Evolutionary conservation across 2,888 invertebrate species (phyloP).

Genomic region (Neoitamus cyanurus): DNA sequence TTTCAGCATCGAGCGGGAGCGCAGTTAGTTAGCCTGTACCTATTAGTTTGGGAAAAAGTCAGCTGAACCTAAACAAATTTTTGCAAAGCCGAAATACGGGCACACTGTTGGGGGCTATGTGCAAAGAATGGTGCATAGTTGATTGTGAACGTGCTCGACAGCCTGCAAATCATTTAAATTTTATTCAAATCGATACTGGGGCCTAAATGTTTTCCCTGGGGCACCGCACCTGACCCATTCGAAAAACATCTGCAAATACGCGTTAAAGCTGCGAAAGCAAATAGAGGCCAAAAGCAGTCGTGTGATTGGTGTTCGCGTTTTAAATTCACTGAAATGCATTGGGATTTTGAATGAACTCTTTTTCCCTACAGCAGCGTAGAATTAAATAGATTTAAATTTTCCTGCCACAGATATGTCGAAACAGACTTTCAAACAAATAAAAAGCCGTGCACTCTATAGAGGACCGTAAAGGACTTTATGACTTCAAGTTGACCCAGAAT

Average conservation of each 20-base stretch:
- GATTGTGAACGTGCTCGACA: neutral
- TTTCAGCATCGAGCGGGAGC: neutral
- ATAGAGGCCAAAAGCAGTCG: neutral
- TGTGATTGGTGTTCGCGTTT: neutral
- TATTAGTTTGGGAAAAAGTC: neutral
- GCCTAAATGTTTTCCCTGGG: neutral
- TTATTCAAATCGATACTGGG: neutral
- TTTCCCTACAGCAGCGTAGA: neutral
- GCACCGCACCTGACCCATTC: neutral
- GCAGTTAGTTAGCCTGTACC: neutral
- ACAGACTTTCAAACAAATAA: neutral
- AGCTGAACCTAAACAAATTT: neutral
- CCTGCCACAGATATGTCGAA: neutral
- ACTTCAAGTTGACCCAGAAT: neutral
- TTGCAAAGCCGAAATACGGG: neutral
- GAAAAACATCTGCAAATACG: neutral
- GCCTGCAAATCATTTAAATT: neutral
- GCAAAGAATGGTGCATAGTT: neutral
- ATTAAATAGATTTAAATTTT: neutral
- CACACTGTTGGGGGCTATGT: neutral
- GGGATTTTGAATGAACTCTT: neutral
- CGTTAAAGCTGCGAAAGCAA: neutral
- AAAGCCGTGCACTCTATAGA: neutral
- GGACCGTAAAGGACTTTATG: neutral
- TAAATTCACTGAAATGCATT: neutral